A percentile compares a stretch with the other conserved stretches of the same genome.
phyloP scores from a whole-genome alignment of 37 sponge, comb jelly and placozoan genomes.

The Tethya wilhelma region DNA sequence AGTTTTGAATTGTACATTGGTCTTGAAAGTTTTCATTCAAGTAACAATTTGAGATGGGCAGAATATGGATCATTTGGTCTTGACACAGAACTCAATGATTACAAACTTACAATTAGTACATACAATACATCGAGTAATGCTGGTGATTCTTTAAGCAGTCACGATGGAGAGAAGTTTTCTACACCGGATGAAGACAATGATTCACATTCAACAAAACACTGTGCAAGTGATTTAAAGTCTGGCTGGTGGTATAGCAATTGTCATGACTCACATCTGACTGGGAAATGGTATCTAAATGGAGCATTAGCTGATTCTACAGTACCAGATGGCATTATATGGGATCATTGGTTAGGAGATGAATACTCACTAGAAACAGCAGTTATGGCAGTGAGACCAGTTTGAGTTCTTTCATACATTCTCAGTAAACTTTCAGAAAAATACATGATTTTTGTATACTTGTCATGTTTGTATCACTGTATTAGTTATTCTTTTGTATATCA shows the following conservation, averaged over 20 bases:
- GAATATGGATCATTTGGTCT: slow-evolving; percentile 35
- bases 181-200: slow-evolving; percentile 61
- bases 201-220: not conserved
- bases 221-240: slow-evolving; percentile 3
- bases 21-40: not conserved
- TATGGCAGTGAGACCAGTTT: slow-evolving; percentile 64
- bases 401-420: not conserved
- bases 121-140: slow-evolving; percentile 11
- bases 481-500: not conserved
- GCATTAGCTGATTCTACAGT: not conserved
- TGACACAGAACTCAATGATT: slow-evolving; percentile 8
- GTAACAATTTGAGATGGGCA: not conserved
- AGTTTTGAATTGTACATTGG: slow-evolving; percentile 45
- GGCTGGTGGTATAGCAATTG: slow-evolving; percentile 69
- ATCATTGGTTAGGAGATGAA: not conserved
- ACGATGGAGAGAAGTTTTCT: slow-evolving; percentile 52
- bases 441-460: not conserved
- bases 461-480: not conserved
- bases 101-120: slow-evolving; percentile 17
- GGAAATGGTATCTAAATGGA: slow-evolving; percentile 21
- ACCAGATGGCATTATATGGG: slow-evolving; percentile 62
- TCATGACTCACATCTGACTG: slow-evolving; percentile 54
- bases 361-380: slow-evolving; percentile 38
- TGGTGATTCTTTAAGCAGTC: slow-evolving; percentile 21
- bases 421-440: not conserved